phyloP scores from a whole-genome alignment of 2,113 vertebrate genomes.

The Eubucco bourcierii region DNA sequence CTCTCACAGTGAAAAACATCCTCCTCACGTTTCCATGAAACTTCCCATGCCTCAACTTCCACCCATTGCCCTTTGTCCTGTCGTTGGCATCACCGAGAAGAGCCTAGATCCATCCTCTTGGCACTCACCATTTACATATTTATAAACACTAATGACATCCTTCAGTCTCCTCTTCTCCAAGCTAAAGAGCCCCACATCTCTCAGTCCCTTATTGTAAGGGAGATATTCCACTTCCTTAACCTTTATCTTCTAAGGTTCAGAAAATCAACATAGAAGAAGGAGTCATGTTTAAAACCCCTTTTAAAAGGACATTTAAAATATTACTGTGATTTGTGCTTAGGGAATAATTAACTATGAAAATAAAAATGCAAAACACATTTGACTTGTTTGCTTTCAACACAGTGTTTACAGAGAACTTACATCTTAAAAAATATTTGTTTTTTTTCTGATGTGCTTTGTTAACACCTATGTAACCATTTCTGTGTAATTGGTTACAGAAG shows the following conservation, averaged over 20 bases:
- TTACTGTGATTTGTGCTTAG: not conserved
- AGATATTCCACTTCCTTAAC: too few species aligned
- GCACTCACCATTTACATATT: too few species aligned
- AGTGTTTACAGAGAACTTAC: not conserved
- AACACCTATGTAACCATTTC: not conserved
- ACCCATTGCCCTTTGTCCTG: too few species aligned
- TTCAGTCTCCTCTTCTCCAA: too few species aligned
- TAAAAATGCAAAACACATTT: not conserved
- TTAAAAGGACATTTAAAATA: not conserved
- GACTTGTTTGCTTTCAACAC: not conserved
- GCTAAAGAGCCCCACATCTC: too few species aligned
- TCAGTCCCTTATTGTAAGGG: too few species aligned
- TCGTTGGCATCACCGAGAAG: too few species aligned
- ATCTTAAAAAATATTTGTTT: not conserved
- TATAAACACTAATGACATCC: too few species aligned
- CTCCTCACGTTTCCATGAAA: too few species aligned
- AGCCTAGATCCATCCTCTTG: too few species aligned
- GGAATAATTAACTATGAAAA: not conserved
- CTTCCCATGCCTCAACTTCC: too few species aligned
- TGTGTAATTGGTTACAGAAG: conserved; percentile 22
- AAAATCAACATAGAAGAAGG: not conserved
- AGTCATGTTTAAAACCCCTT: not conserved
- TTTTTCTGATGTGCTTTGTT: not conserved
- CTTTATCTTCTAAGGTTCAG: not conserved
- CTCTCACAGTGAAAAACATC: too few species aligned